A percentile compares a stretch with the other conserved stretches of the same genome.
Conservation (phyloP, 2,113 vertebrate genomes). For the Zonotrichia leucophrys region DNA sequence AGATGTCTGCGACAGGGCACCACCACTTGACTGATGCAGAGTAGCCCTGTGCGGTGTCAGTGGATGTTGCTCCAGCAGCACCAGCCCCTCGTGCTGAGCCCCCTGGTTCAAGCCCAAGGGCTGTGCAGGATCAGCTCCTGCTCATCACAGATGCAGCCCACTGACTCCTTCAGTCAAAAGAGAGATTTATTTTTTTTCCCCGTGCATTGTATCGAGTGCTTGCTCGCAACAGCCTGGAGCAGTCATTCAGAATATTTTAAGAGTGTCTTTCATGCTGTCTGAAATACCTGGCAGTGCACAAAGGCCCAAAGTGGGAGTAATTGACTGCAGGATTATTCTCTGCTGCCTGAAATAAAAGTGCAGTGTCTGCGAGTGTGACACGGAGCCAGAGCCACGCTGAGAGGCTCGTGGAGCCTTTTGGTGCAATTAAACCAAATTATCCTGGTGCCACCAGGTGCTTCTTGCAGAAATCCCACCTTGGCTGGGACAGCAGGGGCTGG, state of each 20-base stretch:
- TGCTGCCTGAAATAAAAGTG: background rate
- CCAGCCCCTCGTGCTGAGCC: background rate
- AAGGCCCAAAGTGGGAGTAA: conserved; percentile 49
- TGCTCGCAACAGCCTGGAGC: conserved; percentile 17
- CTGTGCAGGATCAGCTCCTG: background rate
- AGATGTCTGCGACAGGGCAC: background rate
- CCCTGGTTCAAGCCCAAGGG: background rate
- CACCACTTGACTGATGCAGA: background rate
- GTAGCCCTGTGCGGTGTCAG: background rate
- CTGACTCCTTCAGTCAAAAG: background rate
- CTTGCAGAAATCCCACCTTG: background rate
- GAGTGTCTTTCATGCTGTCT: conserved; percentile 23
- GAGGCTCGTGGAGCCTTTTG: background rate
- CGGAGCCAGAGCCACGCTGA: background rate
- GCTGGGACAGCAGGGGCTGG: background rate
- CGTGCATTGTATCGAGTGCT: background rate
- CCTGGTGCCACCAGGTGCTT: background rate
- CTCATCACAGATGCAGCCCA: background rate
- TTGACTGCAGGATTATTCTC: conserved; percentile 24
- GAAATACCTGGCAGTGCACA: conserved; percentile 43
- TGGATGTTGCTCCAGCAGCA: background rate
- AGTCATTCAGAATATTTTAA: conserved; percentile 46
- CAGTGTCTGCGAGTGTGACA: background rate
- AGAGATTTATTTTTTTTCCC: background rate
- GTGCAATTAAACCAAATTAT: background rate